Evolutionary conservation across 2,797 vertebrate genomes (phyloP).

Genomic region (Sphenopsis melanotis): DNA sequence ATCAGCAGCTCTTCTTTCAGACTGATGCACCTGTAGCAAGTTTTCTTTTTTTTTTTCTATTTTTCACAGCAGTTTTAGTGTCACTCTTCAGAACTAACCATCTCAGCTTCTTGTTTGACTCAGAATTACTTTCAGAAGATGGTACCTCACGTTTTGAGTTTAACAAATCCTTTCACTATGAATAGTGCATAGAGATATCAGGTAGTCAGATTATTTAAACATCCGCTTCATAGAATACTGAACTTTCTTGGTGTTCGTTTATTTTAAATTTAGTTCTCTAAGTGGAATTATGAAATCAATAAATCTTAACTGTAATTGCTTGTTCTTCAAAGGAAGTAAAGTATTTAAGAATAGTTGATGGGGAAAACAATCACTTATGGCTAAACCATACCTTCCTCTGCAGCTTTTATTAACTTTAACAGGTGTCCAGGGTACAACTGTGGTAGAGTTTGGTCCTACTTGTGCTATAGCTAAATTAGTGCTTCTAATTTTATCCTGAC

Average conservation of each 20-base stretch:
- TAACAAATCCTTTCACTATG: slow-evolving; percentile 70
- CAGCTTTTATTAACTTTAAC: slow-evolving; percentile 47
- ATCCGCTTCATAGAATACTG: slow-evolving; percentile 67
- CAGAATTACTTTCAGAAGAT: slow-evolving; percentile 67
- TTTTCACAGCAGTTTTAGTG: slow-evolving; percentile 61
- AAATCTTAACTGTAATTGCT: slow-evolving; percentile 54
- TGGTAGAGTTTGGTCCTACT: background rate
- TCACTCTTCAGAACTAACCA: slow-evolving; percentile 54
- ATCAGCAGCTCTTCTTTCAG: slow-evolving; percentile 35
- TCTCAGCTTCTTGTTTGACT: slow-evolving; percentile 64
- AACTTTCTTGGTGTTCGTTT: slow-evolving; percentile 56
- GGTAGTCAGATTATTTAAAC: slow-evolving; percentile 54
- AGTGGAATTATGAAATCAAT: slow-evolving; percentile 63
- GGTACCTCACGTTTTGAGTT: slow-evolving; percentile 64
- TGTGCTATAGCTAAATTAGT: background rate
- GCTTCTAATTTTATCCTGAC: slow-evolving; percentile 18
- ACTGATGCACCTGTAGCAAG: slow-evolving; percentile 60
- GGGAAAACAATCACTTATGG: background rate
- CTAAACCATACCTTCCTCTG: slow-evolving; percentile 31
- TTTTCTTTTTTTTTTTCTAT: slow-evolving; percentile 43
- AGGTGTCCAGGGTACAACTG: slow-evolving; percentile 22
- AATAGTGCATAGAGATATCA: slow-evolving; percentile 47
- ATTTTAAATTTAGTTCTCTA: slow-evolving; percentile 64
- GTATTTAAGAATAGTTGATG: slow-evolving; percentile 34
- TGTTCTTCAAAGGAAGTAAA: slow-evolving; percentile 53